Conservation (phyloP, 2,888 invertebrate species). For the Leucozona laternaria region DNA sequence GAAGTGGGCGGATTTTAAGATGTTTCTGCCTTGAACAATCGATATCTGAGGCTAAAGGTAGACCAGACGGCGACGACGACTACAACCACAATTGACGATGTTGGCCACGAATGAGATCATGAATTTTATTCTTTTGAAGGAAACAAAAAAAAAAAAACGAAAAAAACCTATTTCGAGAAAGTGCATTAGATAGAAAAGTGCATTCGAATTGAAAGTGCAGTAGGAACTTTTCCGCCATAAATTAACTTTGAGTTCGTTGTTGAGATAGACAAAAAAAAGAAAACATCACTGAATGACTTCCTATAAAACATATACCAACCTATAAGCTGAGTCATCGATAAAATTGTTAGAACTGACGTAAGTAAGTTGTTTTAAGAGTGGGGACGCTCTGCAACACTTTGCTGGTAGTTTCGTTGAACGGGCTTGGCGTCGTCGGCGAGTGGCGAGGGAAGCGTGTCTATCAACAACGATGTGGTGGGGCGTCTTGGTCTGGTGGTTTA, state of each 20-base stretch:
- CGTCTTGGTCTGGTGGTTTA: constrained; percentile 16
- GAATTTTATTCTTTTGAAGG: constrained; percentile 9
- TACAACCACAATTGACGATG: neutral
- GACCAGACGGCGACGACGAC: constrained; percentile 14
- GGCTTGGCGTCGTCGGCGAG: constrained; percentile 24
- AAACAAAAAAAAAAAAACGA: neutral
- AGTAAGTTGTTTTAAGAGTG: constrained; percentile 51
- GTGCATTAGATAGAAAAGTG: constrained; percentile 9
- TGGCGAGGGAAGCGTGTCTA: neutral
- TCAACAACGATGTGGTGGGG: constrained; percentile 6
- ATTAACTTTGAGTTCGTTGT: constrained; percentile 41
- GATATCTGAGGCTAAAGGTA: constrained; percentile 42
- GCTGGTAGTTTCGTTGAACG: neutral
- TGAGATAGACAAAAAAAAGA: neutral
- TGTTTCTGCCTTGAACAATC: constrained; percentile 47
- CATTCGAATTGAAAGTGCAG: constrained; percentile 39
- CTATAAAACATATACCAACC: neutral
- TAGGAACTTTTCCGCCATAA: constrained; percentile 37
- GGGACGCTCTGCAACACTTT: constrained; percentile 28
- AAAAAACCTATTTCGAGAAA: constrained; percentile 29
- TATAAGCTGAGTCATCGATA: constrained; percentile 64
- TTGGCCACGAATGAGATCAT: constrained; percentile 54
- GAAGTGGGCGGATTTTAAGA: constrained; percentile 2
- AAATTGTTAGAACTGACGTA: constrained; percentile 68
- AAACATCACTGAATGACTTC: neutral